A percentile compares a stretch with the other conserved stretches of the same genome.
These are phyloP conservation scores for Panopea generosa DNA, from an alignment of 2,888 invertebrate genomes.

Conservation along the genomic window DNA sequence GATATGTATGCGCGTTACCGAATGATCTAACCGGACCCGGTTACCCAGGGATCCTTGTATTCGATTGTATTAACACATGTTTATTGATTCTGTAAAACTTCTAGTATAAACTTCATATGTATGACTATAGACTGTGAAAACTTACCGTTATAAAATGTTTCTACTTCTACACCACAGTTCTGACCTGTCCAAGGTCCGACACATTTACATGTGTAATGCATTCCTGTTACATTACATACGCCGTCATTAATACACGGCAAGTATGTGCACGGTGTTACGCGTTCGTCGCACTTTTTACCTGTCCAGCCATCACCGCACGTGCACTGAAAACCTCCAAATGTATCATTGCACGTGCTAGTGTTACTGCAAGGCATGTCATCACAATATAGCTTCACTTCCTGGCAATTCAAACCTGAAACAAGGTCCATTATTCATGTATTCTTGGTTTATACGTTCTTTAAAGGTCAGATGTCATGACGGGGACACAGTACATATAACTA, in stretches of 20 bases:
- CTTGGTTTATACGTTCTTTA: too few species aligned
- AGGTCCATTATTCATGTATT: too few species aligned
- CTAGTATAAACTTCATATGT: too few species aligned
- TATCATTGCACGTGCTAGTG: slow-evolving; percentile 46
- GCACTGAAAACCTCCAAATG: slow-evolving; percentile 46
- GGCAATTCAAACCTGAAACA: slow-evolving; percentile 40
- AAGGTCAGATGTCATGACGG: too few species aligned
- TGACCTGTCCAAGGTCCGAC: slow-evolving; percentile 50
- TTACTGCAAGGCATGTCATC: slow-evolving; percentile 44
- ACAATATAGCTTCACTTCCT: slow-evolving; percentile 40
- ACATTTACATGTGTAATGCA: slow-evolving; percentile 30
- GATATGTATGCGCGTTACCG: too few species aligned
- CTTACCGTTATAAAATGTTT: too few species aligned
- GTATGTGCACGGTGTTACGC: slow-evolving; percentile 51
- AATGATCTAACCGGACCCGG: too few species aligned
- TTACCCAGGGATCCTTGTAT: too few species aligned
- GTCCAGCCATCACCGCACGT: slow-evolving; percentile 46
- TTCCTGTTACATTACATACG: slow-evolving; percentile 24
- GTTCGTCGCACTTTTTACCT: slow-evolving; percentile 37
- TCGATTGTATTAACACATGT: too few species aligned
- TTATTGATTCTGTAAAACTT: too few species aligned
- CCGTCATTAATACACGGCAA: slow-evolving; percentile 46
- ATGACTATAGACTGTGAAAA: too few species aligned
- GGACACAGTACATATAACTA: too few species aligned
- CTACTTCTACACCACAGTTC: slow-evolving; percentile 30